Conservation (phyloP, 2,888 invertebrate species). For the Sarcophaga subvicina region DNA sequence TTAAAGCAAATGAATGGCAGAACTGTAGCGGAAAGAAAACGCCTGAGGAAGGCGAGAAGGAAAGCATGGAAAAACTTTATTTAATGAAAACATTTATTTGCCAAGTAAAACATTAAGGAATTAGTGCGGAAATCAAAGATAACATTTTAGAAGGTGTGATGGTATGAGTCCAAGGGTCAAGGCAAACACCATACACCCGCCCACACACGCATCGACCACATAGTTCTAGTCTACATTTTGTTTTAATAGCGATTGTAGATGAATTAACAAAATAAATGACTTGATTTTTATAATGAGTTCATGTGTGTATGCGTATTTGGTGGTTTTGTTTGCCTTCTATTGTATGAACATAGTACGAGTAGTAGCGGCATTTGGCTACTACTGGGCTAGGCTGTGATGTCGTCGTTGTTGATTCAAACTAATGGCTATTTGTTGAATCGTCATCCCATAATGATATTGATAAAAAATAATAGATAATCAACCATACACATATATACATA, state of each 20-base stretch:
- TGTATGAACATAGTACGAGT: background rate
- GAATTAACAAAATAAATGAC: slow-evolving; percentile 64
- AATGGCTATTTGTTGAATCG: slow-evolving; percentile 67
- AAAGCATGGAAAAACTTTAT: slow-evolving; percentile 51
- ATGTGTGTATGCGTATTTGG: background rate
- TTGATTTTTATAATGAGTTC: slow-evolving; percentile 52
- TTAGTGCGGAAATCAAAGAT: slow-evolving; percentile 71
- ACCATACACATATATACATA: no score
- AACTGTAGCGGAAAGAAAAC: background rate
- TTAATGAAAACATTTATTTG: slow-evolving; percentile 70
- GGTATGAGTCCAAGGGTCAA: slow-evolving; percentile 27
- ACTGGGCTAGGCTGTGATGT: slow-evolving; percentile 49
- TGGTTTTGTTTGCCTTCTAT: slow-evolving; percentile 21
- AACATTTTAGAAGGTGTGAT: slow-evolving; percentile 63
- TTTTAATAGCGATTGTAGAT: slow-evolving; percentile 61
- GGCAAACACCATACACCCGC: background rate
- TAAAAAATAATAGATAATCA: slow-evolving; percentile 38
- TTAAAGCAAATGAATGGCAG: background rate
- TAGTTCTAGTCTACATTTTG: slow-evolving; percentile 1
- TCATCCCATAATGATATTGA: slow-evolving; percentile 52
- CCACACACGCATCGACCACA: background rate
- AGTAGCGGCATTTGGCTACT: slow-evolving; percentile 9
- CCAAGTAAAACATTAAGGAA: slow-evolving; percentile 70
- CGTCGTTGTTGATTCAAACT: slow-evolving; percentile 51
- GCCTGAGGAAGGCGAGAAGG: background rate